Evolutionary conservation across 2,113 vertebrate genomes (phyloP).

Genomic region (Rhinolophus ferrumequinum): DNA sequence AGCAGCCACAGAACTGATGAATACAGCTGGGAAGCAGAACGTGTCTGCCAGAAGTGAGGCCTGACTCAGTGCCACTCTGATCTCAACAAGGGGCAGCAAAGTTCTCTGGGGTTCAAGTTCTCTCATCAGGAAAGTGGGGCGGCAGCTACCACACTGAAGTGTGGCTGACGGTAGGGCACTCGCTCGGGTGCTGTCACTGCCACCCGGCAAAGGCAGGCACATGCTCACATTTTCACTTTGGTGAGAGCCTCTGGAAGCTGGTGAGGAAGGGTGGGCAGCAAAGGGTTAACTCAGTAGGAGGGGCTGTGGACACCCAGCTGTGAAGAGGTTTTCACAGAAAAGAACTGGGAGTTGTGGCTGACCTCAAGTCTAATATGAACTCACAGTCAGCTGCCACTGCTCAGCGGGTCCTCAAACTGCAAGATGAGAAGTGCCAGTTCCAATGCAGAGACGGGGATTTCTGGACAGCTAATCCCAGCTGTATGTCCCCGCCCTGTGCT

Average conservation of each 20-base stretch:
- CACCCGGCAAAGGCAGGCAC: accelerated
- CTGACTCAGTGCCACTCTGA: accelerated
- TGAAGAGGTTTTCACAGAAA: not conserved
- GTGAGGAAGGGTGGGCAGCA: not conserved
- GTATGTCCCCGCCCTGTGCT: no score
- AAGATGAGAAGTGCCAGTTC: not conserved
- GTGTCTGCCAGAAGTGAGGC: not conserved
- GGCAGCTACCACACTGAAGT: not conserved
- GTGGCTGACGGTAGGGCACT: accelerated
- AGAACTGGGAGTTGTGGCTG: not conserved
- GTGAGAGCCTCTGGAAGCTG: not conserved
- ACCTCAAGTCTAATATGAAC: not conserved
- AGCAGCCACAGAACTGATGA: not conserved
- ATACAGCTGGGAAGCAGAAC: not conserved
- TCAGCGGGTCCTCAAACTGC: not conserved
- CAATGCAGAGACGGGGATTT: accelerated
- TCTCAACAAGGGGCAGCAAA: not conserved
- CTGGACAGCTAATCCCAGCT: not conserved
- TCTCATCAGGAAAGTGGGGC: not conserved
- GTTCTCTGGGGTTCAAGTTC: not conserved
- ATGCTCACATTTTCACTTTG: accelerated
- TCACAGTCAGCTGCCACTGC: accelerated
- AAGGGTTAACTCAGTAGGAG: not conserved
- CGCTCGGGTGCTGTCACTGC: accelerated
- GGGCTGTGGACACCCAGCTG: not conserved